Percentiles rank a stretch among this genome's conserved stretches.
phyloP scores from a whole-genome alignment of 2,113 vertebrate species.

The Cochlearius cochlearius region DNA sequence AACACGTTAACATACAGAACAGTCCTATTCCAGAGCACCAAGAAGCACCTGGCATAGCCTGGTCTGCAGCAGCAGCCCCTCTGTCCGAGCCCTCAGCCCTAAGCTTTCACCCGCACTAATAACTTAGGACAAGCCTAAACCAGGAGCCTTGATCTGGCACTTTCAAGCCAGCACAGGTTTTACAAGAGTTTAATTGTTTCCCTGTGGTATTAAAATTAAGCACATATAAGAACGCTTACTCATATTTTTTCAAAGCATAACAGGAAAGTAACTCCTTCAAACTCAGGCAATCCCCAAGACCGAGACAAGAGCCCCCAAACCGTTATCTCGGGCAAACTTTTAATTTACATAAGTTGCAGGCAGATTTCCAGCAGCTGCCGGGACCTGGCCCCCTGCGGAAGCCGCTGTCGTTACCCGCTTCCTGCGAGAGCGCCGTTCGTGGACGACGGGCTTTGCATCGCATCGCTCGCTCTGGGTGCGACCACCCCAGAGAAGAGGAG shows the following conservation, averaged over 20 bases:
- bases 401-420: neutral
- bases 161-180: slow-evolving; percentile 3
- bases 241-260: neutral
- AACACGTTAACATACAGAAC: neutral
- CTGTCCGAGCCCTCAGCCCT: neutral
- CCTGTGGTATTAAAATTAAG: neutral
- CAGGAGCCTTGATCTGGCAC: neutral
- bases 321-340: rapidly evolving
- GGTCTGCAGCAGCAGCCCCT: neutral
- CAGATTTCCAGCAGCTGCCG: neutral
- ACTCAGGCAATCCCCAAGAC: neutral
- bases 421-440: rapidly evolving
- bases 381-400: neutral
- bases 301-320: rapidly evolving
- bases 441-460: neutral
- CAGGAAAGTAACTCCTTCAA: neutral
- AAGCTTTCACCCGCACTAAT: neutral
- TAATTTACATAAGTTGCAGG: rapidly evolving
- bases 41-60: neutral
- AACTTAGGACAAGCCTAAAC: neutral
- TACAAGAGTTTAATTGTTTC: neutral
- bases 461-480: rapidly evolving
- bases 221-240: neutral
- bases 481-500: neutral
- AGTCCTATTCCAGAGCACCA: neutral